These are phyloP conservation scores for Callocephalon fimbriatum DNA, from an alignment of 2,113 vertebrate species.

Conservation along the genomic window DNA sequence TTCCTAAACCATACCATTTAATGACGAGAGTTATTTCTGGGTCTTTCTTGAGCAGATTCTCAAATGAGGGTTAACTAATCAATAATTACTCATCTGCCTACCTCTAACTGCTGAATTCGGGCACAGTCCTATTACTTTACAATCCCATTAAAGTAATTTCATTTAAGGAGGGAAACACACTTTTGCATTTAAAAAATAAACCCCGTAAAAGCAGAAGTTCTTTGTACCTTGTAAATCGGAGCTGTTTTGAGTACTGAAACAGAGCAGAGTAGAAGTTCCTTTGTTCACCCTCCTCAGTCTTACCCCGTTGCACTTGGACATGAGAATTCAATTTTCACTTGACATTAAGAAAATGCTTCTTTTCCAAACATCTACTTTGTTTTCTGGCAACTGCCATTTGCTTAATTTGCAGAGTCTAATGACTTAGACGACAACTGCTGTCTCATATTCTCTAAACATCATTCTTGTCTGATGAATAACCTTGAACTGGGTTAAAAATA, in stretches of 20 bases:
- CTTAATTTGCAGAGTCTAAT: conserved; percentile 58
- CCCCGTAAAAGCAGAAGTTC: not conserved
- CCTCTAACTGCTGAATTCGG: not conserved
- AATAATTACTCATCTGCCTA: conserved; percentile 19
- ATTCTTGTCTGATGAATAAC: not conserved
- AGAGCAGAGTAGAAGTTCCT: not conserved
- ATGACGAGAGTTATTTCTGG: not conserved
- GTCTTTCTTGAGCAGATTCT: not conserved
- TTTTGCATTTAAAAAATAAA: not conserved
- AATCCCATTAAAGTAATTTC: not conserved
- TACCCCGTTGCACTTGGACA: not conserved
- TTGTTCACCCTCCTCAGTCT: not conserved
- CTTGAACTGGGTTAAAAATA: conserved; percentile 24
- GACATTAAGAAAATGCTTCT: conserved; percentile 1
- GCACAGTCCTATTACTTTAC: not conserved
- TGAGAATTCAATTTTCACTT: conserved; percentile 45
- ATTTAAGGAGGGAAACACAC: not conserved
- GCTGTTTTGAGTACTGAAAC: not conserved
- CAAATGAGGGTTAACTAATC: not conserved
- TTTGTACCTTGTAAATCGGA: not conserved
- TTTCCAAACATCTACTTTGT: conserved; percentile 4
- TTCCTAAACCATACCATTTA: not conserved
- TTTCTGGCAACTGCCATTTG: conserved; percentile 12
- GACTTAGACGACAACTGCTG: conserved; percentile 49
- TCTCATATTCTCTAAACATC: not conserved